phyloP scores from a whole-genome alignment of 1,140 invertebrate species.

The Drosophila orena region DNA sequence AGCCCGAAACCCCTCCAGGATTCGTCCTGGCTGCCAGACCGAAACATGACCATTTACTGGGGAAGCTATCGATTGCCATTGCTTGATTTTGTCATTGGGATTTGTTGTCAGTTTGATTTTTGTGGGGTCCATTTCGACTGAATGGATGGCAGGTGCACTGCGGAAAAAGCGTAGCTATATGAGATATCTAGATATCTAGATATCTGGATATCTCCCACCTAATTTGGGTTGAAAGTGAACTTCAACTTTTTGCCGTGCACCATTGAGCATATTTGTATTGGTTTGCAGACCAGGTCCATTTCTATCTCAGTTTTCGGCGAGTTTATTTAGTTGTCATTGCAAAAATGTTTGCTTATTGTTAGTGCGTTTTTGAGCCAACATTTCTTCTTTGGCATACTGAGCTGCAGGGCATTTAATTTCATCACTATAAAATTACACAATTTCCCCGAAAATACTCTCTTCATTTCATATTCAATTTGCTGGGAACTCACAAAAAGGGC shows the following conservation, averaged over 20 bases:
- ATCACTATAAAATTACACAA: conserved; percentile 46
- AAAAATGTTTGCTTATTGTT: conserved; percentile 74
- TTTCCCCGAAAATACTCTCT: conserved; percentile 38
- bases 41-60: conserved; percentile 79
- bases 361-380: conserved; percentile 35
- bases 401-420: conserved; percentile 37
- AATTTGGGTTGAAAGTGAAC: background rate
- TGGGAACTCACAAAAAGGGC: conserved; percentile 17
- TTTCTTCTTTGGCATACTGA: conserved; percentile 17
- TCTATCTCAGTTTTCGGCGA: conserved; percentile 16
- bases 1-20: conserved; percentile 11
- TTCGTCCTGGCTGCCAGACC: conserved; percentile 59
- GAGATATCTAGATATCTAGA: too few relatives aligned
- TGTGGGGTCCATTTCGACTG: conserved; percentile 41
- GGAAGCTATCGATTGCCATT: conserved; percentile 73
- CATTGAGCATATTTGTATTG: conserved; percentile 62
- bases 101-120: conserved; percentile 82
- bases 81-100: conserved; percentile 82
- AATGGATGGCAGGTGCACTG: conserved; percentile 13
- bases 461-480: conserved; percentile 65
- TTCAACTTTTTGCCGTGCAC: conserved; percentile 5
- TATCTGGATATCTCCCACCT: background rate
- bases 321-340: conserved; percentile 79
- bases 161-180: background rate
- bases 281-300: conserved; percentile 9